Conservation (phyloP, 2,888 invertebrate species). For the Nemurella pictetii region DNA sequence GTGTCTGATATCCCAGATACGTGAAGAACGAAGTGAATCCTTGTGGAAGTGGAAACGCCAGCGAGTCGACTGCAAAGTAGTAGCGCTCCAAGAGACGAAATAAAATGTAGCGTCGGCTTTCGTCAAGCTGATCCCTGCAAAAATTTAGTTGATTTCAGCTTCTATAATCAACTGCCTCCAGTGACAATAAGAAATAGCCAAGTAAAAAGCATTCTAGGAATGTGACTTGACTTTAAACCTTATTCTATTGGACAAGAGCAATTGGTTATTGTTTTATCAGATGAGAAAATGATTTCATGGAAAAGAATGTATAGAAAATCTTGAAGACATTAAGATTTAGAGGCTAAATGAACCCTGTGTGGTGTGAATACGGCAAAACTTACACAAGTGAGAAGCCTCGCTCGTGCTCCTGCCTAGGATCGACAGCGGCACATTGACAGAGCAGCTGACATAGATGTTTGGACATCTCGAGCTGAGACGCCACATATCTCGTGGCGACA, state of each 20-base stretch:
- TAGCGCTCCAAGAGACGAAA: conserved; percentile 82
- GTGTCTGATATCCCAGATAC: conserved; percentile 78
- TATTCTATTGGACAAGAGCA: no score
- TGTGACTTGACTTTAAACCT: no score
- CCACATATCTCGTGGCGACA: conserved; percentile 78
- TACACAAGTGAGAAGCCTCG: conserved; percentile 81
- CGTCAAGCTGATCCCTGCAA: conserved; percentile 74
- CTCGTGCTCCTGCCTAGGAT: conserved; percentile 68
- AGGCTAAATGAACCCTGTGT: no score
- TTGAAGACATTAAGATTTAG: no score
- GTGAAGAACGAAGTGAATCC: conserved; percentile 90
- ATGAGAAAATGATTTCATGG: not conserved
- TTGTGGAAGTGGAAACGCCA: conserved; percentile 81
- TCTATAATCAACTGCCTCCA: no score
- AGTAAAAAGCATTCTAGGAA: conserved; percentile 32
- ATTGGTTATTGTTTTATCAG: no score
- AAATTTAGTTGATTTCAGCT: conserved; percentile 44
- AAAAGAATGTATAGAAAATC: not conserved
- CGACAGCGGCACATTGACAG: conserved; percentile 68
- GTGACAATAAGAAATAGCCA: no score
- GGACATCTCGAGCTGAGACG: conserved; percentile 79
- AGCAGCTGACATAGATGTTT: conserved; percentile 75
- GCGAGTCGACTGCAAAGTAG: conserved; percentile 74
- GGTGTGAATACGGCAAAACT: no score
- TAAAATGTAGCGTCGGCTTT: conserved; percentile 68